These are phyloP conservation scores for Ladona fulva DNA, from an alignment of 1,140 invertebrate genomes.

Conservation along the genomic window DNA sequence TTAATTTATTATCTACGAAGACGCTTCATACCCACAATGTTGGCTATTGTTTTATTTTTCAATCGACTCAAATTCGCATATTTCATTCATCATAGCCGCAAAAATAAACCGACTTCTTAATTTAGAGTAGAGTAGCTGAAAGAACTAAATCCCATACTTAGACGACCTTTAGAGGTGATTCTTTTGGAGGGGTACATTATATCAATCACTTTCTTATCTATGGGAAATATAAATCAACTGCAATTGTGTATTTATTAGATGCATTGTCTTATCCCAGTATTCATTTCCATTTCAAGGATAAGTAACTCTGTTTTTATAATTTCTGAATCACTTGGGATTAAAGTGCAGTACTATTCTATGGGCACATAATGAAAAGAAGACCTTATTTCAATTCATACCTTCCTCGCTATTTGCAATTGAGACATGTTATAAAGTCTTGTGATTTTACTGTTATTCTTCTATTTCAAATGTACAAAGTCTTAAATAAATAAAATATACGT, in stretches of 20 bases:
- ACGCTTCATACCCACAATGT: background rate
- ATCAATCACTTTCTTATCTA: background rate
- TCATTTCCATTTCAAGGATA: background rate
- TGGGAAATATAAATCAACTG: background rate
- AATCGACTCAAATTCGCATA: background rate
- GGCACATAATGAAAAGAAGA: background rate
- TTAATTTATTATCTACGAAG: background rate
- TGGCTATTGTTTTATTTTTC: background rate
- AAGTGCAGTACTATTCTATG: background rate
- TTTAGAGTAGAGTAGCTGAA: background rate
- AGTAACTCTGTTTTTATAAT: background rate
- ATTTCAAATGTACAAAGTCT: conserved; percentile 3
- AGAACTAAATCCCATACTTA: background rate
- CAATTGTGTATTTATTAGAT: background rate
- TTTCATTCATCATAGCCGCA: background rate
- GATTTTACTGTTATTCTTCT: background rate
- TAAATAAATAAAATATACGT: background rate
- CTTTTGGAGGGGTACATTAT: background rate
- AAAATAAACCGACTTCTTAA: background rate
- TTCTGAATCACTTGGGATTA: background rate
- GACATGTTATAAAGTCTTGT: background rate
- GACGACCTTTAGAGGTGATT: background rate
- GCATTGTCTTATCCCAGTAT: background rate
- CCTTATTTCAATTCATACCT: background rate
- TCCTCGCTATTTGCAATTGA: background rate